Base-by-base conservation (phyloP, 2,888 invertebrate genomes). In the Melanargia galathea region DNA sequence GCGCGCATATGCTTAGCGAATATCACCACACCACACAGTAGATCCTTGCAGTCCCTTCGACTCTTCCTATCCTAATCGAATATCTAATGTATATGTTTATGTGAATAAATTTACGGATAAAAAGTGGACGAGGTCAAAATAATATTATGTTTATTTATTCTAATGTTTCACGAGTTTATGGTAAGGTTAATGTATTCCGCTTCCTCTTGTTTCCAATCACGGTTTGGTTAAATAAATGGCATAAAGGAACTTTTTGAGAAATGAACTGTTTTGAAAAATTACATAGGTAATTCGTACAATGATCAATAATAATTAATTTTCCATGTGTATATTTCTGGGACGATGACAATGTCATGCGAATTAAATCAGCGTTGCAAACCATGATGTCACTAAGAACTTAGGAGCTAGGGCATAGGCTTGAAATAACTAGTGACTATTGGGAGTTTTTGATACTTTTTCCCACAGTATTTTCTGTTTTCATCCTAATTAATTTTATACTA, bases 1-100 rank as follows among this genome's bases (percentile, higher is more conserved):
- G 71, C 66, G 63, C 66, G 62, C 54, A n/a, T n/a, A 51, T 18
- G 26, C 16, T 43, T 51, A 61, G 61, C 63, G 51, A 54, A 59
- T 61, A 59, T 26, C 24, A 40, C 20, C 56, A 35, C 24, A 40
- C 20, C 56, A 35, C 43, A 24, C 30, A 63, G 59, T 65, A 46
- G 49, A 63, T 26, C 57, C 54, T 48, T 55, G 40, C 40, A 48
- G 38, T 46, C 46, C 33, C 46, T 22, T 30, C 20, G 13, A 3
- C 45, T 13, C 3, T 13, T 48, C 45, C 18, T 57, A 45, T 40
- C 30, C 26, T 45, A 20, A 13, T 18, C 16, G 40, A 43, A 40
- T 55, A 55, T 43, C 55, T 18, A 26, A 55, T 26, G n/a, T n/a
- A n/a, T n/a, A 40, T 24, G 30, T n/a, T 40, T 45, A 18, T 45